Evolutionary conservation across 2,113 vertebrate species (phyloP).

Genomic region (Odocoileus hemionus): DNA sequence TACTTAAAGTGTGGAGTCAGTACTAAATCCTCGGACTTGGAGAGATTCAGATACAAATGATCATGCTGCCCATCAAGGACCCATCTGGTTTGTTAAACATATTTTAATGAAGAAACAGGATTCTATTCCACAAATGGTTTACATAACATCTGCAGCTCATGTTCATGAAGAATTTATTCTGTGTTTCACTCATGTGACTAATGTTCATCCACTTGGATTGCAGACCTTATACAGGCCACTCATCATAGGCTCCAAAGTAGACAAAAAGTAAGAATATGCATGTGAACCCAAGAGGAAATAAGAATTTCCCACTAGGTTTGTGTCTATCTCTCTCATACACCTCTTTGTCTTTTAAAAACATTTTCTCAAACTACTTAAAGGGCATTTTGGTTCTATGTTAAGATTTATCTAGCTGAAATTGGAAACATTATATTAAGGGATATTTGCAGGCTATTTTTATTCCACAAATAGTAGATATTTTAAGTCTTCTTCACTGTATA

Average conservation of each 20-base stretch:
- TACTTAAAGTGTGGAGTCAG: neutral
- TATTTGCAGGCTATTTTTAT: neutral
- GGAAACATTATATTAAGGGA: neutral
- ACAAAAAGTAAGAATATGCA: neutral
- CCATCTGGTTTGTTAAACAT: neutral
- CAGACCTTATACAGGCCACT: neutral
- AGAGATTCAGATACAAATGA: neutral
- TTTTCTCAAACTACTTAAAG: neutral
- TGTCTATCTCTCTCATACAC: neutral
- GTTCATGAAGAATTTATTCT: conserved; percentile 8
- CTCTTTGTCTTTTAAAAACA: neutral
- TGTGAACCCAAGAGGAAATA: neutral
- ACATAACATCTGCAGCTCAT: neutral
- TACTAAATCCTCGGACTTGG: neutral
- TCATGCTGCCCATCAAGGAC: neutral
- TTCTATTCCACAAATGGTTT: neutral
- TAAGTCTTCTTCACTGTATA: neutral
- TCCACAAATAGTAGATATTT: conserved; percentile 6
- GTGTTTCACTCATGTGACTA: neutral
- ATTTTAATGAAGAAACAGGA: conserved; percentile 4
- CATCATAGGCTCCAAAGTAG: neutral
- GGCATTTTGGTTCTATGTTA: neutral
- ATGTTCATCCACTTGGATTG: neutral
- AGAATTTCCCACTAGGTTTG: neutral
- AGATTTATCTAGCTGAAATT: neutral